Conservation (phyloP, 2,888 invertebrate species). For the Nebria salina region DNA sequence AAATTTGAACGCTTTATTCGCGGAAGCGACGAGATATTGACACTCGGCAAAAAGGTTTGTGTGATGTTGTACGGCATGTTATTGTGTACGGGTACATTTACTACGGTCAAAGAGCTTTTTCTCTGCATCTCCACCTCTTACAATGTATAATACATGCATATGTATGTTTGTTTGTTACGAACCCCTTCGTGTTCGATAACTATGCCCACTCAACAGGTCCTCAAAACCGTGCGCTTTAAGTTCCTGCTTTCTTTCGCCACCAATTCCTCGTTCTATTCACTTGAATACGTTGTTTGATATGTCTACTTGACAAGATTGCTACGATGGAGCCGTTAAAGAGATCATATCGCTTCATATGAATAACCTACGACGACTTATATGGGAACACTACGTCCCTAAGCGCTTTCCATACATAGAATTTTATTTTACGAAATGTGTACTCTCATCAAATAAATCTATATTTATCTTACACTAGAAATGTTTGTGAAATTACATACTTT, state of each 20-base stretch:
- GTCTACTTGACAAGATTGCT: no score
- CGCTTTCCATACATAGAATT: no score
- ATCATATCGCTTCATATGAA: no score
- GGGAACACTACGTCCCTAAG: no score
- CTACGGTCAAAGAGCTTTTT: background rate
- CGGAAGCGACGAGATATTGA: slow-evolving; percentile 68
- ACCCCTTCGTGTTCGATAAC: background rate
- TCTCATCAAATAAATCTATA: no score
- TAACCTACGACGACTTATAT: no score
- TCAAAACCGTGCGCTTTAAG: background rate
- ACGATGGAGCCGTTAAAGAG: no score
- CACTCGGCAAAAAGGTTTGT: slow-evolving; percentile 76
- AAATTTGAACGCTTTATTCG: slow-evolving; percentile 86
- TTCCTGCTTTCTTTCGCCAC: background rate
- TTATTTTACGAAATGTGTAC: no score
- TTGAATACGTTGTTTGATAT: background rate
- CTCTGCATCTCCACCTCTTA: background rate
- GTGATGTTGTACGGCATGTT: background rate
- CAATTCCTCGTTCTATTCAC: background rate
- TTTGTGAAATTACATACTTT: background rate
- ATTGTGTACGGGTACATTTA: background rate
- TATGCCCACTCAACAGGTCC: background rate
- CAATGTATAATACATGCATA: background rate
- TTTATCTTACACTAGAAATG: background rate
- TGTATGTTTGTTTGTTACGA: background rate